A percentile compares a stretch with the other conserved stretches of the same genome.
Evolutionary conservation across 1,140 invertebrate genomes (phyloP).

Genomic region (Drosophila melanica): DNA sequence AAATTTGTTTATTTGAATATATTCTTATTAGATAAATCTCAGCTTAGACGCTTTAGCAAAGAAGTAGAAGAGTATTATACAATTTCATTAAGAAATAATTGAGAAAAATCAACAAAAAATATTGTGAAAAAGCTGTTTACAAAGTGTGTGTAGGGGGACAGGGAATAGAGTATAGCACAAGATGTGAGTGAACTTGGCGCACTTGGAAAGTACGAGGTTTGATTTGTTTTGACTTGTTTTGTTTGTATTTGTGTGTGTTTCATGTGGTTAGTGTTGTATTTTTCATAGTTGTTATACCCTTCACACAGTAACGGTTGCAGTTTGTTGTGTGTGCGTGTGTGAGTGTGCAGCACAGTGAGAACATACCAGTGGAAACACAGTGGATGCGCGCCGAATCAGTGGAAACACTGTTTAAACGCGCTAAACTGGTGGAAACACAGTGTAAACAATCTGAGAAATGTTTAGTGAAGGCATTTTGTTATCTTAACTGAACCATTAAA

Average conservation of each 20-base stretch:
- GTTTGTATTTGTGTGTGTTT: slow-evolving; percentile 23
- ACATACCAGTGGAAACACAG: background rate
- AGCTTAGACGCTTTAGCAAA: slow-evolving; percentile 19
- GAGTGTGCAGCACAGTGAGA: slow-evolving; percentile 2
- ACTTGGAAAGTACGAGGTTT: slow-evolving; percentile 47
- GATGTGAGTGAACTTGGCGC: slow-evolving; percentile 28
- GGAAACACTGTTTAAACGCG: background rate
- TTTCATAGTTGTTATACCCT: slow-evolving; percentile 77
- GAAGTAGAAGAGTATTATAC: slow-evolving; percentile 10
- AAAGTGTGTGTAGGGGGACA: slow-evolving; percentile 25
- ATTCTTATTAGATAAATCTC: slow-evolving; percentile 8
- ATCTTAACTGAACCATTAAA: background rate
- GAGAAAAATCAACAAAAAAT: slow-evolving; percentile 14
- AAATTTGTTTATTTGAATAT: background rate
- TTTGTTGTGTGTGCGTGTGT: background rate
- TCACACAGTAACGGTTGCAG: slow-evolving; percentile 48
- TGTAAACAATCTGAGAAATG: slow-evolving; percentile 7
- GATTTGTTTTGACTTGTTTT: slow-evolving; percentile 31
- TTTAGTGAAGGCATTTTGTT: background rate
- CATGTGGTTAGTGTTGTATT: slow-evolving; percentile 30
- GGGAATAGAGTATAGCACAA: slow-evolving; percentile 10
- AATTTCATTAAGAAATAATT: slow-evolving; percentile 3
- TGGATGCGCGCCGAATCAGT: background rate
- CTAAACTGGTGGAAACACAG: background rate
- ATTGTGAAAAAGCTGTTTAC: slow-evolving; percentile 54